phyloP scores from a whole-genome alignment of 2,113 vertebrate genomes.

The Bagarius yarrelli region DNA sequence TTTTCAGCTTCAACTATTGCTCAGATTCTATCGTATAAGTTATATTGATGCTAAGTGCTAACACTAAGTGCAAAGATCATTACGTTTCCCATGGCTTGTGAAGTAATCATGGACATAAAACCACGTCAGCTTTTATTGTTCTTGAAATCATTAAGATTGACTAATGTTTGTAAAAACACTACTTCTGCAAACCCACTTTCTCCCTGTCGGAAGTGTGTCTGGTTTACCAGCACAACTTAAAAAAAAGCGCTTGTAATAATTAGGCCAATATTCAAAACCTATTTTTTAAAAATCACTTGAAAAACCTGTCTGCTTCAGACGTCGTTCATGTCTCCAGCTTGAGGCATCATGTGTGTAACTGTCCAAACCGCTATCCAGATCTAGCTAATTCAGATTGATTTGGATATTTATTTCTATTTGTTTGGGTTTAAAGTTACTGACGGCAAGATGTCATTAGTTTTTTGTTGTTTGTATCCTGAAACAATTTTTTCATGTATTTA shows the following conservation, averaged over 20 bases:
- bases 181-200: slow-evolving; percentile 11
- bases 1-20: background rate
- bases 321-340: background rate
- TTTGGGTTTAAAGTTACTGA: background rate
- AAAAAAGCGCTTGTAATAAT: slow-evolving; percentile 7
- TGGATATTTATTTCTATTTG: background rate
- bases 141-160: slow-evolving; percentile 24
- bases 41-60: slow-evolving; percentile 32
- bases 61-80: slow-evolving; percentile 25
- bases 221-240: slow-evolving; percentile 17
- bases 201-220: slow-evolving; percentile 24
- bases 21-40: slow-evolving; percentile 33
- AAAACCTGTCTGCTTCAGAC: background rate
- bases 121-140: slow-evolving; percentile 16
- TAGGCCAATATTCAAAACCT: background rate
- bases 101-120: slow-evolving; percentile 57
- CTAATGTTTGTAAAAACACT: slow-evolving; percentile 14
- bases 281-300: background rate
- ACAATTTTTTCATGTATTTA: slow-evolving; percentile 21
- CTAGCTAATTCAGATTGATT: background rate
- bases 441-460: background rate
- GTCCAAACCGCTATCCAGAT: background rate
- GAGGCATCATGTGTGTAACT: background rate
- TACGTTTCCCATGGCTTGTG: slow-evolving; percentile 33
- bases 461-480: background rate